Conservation (phyloP, 2,113 vertebrate genomes). For the Desmodus rotundus region DNA sequence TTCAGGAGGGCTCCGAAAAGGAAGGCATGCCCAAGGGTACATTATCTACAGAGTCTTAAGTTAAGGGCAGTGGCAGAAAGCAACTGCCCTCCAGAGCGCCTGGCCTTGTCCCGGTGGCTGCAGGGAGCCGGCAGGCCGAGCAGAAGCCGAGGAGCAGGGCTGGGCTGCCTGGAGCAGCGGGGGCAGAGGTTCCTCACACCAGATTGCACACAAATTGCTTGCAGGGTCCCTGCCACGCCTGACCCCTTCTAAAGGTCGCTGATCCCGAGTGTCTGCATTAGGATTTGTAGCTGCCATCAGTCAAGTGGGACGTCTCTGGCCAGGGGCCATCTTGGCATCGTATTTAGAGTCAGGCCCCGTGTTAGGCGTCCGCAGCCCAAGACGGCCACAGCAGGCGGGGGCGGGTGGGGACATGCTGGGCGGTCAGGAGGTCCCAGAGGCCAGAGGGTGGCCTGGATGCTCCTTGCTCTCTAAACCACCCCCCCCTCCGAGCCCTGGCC, state of each 20-base stretch:
- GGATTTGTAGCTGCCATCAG: not conserved
- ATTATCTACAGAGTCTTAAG: not conserved
- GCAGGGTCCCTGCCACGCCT: not conserved
- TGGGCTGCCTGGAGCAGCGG: not conserved
- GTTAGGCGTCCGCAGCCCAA: not conserved
- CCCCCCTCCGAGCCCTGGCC: not conserved
- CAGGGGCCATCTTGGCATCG: not conserved
- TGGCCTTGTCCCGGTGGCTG: too few species aligned
- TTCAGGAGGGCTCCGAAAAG: not conserved
- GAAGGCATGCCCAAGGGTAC: not conserved
- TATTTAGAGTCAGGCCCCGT: not conserved
- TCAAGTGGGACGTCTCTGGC: not conserved
- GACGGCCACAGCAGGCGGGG: not conserved
- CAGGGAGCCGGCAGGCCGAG: not conserved
- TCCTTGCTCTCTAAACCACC: not conserved
- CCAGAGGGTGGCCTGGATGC: not conserved
- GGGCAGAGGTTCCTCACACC: not conserved
- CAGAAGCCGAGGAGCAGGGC: not conserved
- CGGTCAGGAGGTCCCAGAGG: not conserved
- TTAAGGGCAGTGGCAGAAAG: not conserved
- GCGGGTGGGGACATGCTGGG: not conserved
- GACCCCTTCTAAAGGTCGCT: not conserved
- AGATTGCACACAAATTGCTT: not conserved
- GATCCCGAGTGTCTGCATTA: not conserved
- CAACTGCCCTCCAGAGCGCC: rapidly evolving